Conservation (phyloP, 2,113 vertebrate genomes). For the Pithys albifrons region DNA sequence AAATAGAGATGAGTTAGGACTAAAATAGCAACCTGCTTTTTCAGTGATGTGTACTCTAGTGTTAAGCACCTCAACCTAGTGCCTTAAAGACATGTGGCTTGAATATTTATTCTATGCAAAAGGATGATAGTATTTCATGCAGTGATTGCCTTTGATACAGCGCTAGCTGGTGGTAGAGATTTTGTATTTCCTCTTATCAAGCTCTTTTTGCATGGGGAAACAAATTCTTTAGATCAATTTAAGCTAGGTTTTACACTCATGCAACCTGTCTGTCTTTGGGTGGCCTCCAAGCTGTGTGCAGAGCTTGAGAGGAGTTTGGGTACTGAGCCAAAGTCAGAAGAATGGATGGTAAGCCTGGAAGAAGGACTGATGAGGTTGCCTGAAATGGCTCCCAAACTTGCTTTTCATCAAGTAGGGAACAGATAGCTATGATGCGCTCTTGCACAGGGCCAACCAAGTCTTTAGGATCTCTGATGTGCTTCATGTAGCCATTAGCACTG, state of each 20-base stretch:
- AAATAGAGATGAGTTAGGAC: constrained; percentile 40
- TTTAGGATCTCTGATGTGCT: background rate
- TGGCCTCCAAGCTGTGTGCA: background rate
- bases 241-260: background rate
- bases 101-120: constrained; percentile 20
- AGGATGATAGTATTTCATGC: background rate
- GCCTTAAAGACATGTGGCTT: background rate
- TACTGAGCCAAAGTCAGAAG: background rate
- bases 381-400: background rate
- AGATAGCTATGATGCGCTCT: background rate
- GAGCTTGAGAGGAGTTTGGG: background rate
- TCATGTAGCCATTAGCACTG: background rate
- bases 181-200: background rate
- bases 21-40: constrained; percentile 32
- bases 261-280: background rate
- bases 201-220: background rate
- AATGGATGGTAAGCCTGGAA: background rate
- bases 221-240: background rate
- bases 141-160: background rate
- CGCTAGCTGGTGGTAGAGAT: background rate
- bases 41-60: background rate
- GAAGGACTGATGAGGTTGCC: background rate
- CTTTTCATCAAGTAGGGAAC: background rate
- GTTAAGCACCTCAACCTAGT: constrained; percentile 20
- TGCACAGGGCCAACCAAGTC: background rate